phyloP scores from a whole-genome alignment of 2,113 vertebrate species.

The Cyphomyrus discorhynchus region DNA sequence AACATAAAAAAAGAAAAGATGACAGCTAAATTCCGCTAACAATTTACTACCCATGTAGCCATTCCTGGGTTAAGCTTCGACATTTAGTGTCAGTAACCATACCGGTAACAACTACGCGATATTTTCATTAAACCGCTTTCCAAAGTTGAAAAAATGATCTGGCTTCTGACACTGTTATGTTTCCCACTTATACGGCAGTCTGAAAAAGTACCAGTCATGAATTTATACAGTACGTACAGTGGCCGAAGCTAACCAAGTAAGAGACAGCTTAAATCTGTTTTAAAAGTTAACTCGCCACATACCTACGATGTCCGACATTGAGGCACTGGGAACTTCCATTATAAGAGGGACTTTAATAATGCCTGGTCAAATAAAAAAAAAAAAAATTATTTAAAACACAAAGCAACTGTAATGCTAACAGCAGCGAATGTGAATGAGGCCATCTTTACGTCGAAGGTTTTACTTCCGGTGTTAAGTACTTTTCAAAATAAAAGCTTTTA shows the following conservation, averaged over 20 bases:
- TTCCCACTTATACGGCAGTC: not conserved
- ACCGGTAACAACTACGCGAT: not conserved
- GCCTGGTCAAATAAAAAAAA: not conserved
- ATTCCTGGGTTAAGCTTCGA: not conserved
- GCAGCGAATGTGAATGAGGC: not conserved
- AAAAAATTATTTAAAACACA: not conserved
- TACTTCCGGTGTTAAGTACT: not conserved
- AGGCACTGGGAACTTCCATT: not conserved
- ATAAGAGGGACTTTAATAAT: too few relatives aligned
- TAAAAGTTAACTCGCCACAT: not conserved
- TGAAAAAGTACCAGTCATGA: not conserved
- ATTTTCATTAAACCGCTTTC: not conserved
- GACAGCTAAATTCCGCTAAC: not conserved
- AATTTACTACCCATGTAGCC: not conserved
- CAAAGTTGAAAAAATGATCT: not conserved
- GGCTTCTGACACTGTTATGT: not conserved
- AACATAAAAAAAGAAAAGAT: not conserved
- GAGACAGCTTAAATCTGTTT: not conserved
- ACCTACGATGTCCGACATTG: not conserved
- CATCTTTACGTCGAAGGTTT: not conserved
- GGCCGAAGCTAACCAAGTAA: not conserved
- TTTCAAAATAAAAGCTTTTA: slow-evolving; percentile 9
- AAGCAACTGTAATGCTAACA: not conserved
- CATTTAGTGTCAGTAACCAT: not conserved
- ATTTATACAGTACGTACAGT: not conserved